A percentile compares a stretch with the other conserved stretches of the same genome.
Conservation (phyloP, 2,888 invertebrate genomes). For the Watsonalla cultraria region DNA sequence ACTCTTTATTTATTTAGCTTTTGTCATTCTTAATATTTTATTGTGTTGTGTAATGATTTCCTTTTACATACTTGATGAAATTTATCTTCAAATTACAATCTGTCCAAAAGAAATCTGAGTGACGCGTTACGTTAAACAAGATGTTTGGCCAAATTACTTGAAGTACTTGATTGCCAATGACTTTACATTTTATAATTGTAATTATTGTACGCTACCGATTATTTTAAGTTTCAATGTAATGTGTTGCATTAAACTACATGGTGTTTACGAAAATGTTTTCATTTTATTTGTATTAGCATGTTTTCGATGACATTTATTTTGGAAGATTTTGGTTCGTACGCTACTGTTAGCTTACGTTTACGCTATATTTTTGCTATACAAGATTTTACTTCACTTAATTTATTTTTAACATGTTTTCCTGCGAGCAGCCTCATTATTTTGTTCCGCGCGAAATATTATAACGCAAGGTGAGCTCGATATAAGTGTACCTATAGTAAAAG, state of each 20-base stretch:
- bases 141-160: slow-evolving; percentile 52
- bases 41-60: slow-evolving; percentile 7
- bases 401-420: slow-evolving; percentile 52
- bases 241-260: slow-evolving; percentile 69
- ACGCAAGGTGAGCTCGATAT: slow-evolving; percentile 11
- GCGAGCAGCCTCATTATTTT: slow-evolving; percentile 58
- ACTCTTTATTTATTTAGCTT: too few species aligned
- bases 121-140: slow-evolving; percentile 13
- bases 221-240: slow-evolving; percentile 54
- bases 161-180: slow-evolving; percentile 53
- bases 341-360: slow-evolving; percentile 27
- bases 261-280: slow-evolving; percentile 52
- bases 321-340: slow-evolving; percentile 64
- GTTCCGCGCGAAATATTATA: slow-evolving; percentile 24
- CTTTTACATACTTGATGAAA: neutral
- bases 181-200: slow-evolving; percentile 40
- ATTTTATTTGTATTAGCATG: slow-evolving; percentile 50
- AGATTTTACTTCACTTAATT: slow-evolving; percentile 25
- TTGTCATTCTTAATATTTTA: slow-evolving; percentile 34
- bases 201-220: slow-evolving; percentile 36
- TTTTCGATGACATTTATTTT: slow-evolving; percentile 71
- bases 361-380: slow-evolving; percentile 25
- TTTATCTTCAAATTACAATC: too few species aligned
- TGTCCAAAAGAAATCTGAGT: too few species aligned
- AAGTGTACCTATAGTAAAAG: slow-evolving; percentile 14